Percentiles rank a stretch among this genome's conserved stretches.
Evolutionary conservation across 2,797 vertebrate genomes (phyloP).

Genomic region (Muscicapa striata): DNA sequence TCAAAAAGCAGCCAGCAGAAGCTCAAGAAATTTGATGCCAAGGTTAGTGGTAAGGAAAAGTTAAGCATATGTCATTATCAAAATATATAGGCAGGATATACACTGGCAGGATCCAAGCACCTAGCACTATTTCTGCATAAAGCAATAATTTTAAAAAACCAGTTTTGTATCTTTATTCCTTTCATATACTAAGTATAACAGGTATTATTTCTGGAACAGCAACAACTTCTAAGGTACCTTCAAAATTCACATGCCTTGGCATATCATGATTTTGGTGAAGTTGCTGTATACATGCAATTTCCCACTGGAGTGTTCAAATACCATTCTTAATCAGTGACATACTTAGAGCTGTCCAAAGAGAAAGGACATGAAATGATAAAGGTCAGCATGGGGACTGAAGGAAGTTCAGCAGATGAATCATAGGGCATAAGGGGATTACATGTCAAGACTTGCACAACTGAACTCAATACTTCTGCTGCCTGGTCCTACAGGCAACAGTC

Average conservation of each 20-base stretch:
- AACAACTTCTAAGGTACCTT: not conserved
- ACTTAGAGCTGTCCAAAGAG: not conserved
- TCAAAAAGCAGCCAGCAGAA: not conserved
- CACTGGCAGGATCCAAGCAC: not conserved
- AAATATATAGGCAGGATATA: not conserved
- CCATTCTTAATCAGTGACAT: not conserved
- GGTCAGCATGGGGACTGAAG: not conserved
- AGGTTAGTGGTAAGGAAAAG: not conserved
- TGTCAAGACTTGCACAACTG: not conserved
- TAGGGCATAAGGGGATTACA: not conserved
- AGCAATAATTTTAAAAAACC: not conserved
- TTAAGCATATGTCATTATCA: not conserved
- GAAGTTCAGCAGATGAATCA: not conserved
- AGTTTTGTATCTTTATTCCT: not conserved
- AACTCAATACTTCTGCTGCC: not conserved
- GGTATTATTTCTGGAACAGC: not conserved
- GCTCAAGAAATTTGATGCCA: not conserved
- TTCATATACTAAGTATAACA: not conserved
- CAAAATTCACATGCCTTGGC: not conserved
- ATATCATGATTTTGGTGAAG: not conserved
- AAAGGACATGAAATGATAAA: rapidly evolving
- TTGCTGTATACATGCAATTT: not conserved
- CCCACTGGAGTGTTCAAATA: not conserved
- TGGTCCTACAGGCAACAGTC: not conserved
- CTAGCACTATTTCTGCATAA: not conserved